A percentile compares a stretch with the other conserved stretches of the same genome.
Evolutionary conservation across 1,140 invertebrate species (phyloP).

Genomic region (Cylas formicarius): DNA sequence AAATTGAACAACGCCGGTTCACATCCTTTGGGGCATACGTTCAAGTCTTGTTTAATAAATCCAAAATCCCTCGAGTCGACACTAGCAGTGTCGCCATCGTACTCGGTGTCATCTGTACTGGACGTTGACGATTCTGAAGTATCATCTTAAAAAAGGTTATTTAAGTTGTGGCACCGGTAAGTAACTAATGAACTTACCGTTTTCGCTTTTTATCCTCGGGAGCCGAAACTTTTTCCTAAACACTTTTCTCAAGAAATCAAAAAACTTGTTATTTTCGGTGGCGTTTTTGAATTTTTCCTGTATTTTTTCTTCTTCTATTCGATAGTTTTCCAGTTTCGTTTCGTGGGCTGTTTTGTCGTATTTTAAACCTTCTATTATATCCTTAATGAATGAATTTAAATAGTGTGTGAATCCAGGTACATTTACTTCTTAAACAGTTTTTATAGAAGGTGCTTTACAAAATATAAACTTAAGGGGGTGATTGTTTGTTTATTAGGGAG

Average conservation of each 20-base stretch:
- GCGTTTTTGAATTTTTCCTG: conserved; percentile 45
- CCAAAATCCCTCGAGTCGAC: conserved; percentile 54
- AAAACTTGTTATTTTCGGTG: conserved; percentile 64
- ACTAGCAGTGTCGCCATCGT: conserved; percentile 52
- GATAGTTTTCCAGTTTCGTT: conserved; percentile 22
- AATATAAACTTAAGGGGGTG: no score
- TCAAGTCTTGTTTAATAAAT: conserved; percentile 61
- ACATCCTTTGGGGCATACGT: conserved; percentile 66
- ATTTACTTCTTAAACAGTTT: neutral
- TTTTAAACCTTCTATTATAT: conserved; percentile 17
- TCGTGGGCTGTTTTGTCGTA: conserved; percentile 15
- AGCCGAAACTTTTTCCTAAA: conserved; percentile 68
- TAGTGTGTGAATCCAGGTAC: neutral
- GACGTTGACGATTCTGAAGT: conserved; percentile 36
- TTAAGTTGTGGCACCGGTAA: neutral
- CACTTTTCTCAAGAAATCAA: conserved; percentile 64
- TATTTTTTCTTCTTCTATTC: conserved; percentile 29
- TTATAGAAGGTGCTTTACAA: no score
- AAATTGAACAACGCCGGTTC: conserved; percentile 59
- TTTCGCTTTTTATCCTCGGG: conserved; percentile 42
- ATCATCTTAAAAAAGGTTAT: conserved; percentile 16
- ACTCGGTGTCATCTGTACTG: conserved; percentile 47
- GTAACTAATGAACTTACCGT: conserved; percentile 34
- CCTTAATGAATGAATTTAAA: neutral
- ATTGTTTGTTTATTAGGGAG: no score